A percentile compares a stretch with the other conserved stretches of the same genome.
phyloP scores from a whole-genome alignment of 2,888 invertebrate species.

The Conchocele bisecta region DNA sequence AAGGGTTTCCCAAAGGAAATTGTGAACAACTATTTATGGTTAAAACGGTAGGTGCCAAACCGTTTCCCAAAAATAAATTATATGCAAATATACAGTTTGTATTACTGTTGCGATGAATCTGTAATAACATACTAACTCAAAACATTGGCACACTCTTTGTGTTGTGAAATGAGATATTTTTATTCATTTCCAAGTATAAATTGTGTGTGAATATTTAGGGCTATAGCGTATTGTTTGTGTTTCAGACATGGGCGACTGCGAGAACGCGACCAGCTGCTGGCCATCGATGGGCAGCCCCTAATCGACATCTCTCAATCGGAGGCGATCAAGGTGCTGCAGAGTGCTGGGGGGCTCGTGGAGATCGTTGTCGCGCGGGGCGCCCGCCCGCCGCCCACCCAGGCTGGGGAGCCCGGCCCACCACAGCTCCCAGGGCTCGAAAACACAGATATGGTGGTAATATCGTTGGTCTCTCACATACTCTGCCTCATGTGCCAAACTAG shows the following conservation, averaged over 20 bases:
- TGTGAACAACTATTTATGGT: too few relatives aligned
- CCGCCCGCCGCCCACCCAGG: conserved; percentile 44
- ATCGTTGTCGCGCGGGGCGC: conserved; percentile 82
- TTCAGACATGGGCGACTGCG: conserved; percentile 88
- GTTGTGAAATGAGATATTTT: neutral
- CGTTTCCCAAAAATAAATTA: too few relatives aligned
- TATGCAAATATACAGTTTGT: too few relatives aligned
- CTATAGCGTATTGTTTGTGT: conserved; percentile 31
- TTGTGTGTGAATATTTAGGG: too few relatives aligned
- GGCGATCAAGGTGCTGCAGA: conserved; percentile 89
- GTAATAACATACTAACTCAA: too few relatives aligned
- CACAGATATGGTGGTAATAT: conserved; percentile 75
- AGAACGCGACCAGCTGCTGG: conserved; percentile 92
- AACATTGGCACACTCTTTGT: too few relatives aligned
- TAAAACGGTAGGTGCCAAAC: too few relatives aligned
- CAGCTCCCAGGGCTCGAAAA: conserved; percentile 38
- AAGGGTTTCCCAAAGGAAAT: too few relatives aligned
- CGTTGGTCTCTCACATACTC: too few relatives aligned
- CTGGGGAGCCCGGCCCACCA: conserved; percentile 13
- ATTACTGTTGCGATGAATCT: too few relatives aligned
- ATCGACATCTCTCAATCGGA: conserved; percentile 93
- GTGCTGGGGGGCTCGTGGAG: conserved; percentile 86
- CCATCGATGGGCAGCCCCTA: conserved; percentile 89
- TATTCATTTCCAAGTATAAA: neutral
- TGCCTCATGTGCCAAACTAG: too few relatives aligned